Conservation (phyloP, 2,113 vertebrate species). For the Anhinga rufa region DNA sequence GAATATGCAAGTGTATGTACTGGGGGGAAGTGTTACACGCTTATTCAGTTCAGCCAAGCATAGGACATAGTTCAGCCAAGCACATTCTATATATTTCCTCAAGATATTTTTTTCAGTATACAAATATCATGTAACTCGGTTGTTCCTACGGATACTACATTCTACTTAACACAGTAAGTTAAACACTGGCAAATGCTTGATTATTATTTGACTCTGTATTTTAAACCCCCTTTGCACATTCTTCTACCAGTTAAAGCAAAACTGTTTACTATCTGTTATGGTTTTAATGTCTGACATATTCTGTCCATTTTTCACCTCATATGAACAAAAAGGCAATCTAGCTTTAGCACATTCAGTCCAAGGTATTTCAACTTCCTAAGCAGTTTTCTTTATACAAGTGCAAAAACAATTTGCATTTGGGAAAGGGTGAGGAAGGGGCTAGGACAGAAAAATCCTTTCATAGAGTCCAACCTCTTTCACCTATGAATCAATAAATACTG, state of each 20-base stretch:
- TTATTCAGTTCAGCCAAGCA: background rate
- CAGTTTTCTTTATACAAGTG: background rate
- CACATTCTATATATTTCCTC: background rate
- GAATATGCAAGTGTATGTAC: background rate
- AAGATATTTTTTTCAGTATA: background rate
- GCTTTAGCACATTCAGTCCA: background rate
- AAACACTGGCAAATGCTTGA: background rate
- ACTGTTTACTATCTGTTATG: background rate
- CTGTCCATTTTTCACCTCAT: background rate
- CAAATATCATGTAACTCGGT: background rate
- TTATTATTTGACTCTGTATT: constrained; percentile 12
- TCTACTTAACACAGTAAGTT: background rate
- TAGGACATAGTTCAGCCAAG: background rate
- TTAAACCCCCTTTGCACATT: background rate
- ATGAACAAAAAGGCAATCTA: background rate
- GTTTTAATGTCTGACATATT: background rate
- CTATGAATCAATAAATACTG: background rate
- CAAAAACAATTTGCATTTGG: background rate
- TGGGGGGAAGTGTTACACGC: background rate
- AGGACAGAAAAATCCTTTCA: background rate
- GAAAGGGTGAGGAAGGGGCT: background rate
- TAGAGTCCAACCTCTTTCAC: background rate
- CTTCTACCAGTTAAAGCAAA: background rate
- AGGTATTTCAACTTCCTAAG: background rate
- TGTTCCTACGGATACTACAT: background rate